Percentiles rank a stretch among this genome's conserved stretches.
phyloP scores from a whole-genome alignment of 2,797 vertebrate species.

The Pseudochromis fuscus region DNA sequence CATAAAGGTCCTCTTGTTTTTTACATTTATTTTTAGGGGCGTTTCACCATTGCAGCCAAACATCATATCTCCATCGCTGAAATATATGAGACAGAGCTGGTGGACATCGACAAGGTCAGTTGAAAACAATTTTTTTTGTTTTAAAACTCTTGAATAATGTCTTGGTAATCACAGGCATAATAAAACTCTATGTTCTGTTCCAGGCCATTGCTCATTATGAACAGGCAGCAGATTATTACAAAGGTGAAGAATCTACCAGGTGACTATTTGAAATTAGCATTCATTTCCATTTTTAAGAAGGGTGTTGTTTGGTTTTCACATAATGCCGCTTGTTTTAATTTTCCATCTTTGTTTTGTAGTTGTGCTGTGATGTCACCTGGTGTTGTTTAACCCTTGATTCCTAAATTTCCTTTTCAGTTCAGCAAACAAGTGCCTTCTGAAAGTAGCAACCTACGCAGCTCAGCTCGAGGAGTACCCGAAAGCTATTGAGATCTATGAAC shows the following conservation, averaged over 20 bases:
- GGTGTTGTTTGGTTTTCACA: neutral
- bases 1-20: neutral
- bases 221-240: slow-evolving; percentile 96
- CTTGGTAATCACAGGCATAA: neutral
- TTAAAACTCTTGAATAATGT: no score
- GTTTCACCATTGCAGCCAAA: slow-evolving; percentile 95
- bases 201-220: slow-evolving; percentile 95
- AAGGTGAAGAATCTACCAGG: slow-evolving; percentile 96
- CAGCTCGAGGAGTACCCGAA: slow-evolving; percentile 95
- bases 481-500: slow-evolving; percentile 94
- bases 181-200: slow-evolving; percentile 12
- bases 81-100: slow-evolving; percentile 92
- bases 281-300: neutral
- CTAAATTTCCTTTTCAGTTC: slow-evolving; percentile 63
- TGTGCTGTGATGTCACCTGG: neutral
- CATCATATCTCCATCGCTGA: slow-evolving; percentile 95
- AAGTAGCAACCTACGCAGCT: slow-evolving; percentile 93
- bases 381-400: neutral
- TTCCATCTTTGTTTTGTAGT: neutral
- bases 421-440: slow-evolving; percentile 96
- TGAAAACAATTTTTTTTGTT: neutral
- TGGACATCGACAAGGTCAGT: slow-evolving; percentile 93
- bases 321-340: neutral
- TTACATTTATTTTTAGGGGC: slow-evolving; percentile 81
- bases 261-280: slow-evolving; percentile 55